phyloP scores from a whole-genome alignment of 2,888 invertebrate genomes.

The Tetragonula carbonaria region DNA sequence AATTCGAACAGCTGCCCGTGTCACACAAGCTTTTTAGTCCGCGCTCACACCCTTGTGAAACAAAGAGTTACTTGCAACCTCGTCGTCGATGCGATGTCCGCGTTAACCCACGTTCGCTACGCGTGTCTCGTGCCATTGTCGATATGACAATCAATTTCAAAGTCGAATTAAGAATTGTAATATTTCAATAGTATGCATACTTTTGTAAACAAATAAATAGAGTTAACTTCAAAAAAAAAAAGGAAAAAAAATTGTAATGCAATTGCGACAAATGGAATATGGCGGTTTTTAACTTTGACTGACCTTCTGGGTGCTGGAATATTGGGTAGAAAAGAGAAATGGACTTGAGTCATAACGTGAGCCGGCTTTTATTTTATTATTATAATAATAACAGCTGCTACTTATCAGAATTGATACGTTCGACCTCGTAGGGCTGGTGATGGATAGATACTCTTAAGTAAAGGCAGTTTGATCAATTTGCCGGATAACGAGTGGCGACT shows the following conservation, averaged over 20 bases:
- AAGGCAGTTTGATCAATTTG: conserved; percentile 74
- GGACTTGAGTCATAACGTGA: not conserved
- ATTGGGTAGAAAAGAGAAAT: not conserved
- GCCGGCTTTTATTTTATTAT: conserved; percentile 44
- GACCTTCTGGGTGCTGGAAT: no score
- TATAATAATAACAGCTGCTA: conserved; percentile 62
- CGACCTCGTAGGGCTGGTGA: conserved; percentile 53
- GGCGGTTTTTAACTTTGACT: no score
- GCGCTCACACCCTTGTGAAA: conserved; percentile 63
- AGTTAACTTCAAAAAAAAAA: no score
- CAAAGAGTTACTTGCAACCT: conserved; percentile 65
- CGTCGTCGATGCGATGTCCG: conserved; percentile 34
- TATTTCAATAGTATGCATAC: no score
- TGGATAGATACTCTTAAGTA: conserved; percentile 59
- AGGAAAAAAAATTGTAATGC: not conserved
- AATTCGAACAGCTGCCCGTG: conserved; percentile 74
- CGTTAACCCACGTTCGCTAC: not conserved
- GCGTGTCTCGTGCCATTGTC: not conserved
- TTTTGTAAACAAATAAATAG: no score
- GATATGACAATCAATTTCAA: not conserved
- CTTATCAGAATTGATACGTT: conserved; percentile 65
- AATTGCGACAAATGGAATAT: not conserved
- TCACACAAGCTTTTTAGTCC: conserved; percentile 64
- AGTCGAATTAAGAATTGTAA: not conserved
- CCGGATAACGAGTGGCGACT: conserved; percentile 67